A percentile compares a stretch with the other conserved stretches of the same genome.
phyloP scores from a whole-genome alignment of 2,797 vertebrate genomes.

The Platyrinchus mystaceus region DNA sequence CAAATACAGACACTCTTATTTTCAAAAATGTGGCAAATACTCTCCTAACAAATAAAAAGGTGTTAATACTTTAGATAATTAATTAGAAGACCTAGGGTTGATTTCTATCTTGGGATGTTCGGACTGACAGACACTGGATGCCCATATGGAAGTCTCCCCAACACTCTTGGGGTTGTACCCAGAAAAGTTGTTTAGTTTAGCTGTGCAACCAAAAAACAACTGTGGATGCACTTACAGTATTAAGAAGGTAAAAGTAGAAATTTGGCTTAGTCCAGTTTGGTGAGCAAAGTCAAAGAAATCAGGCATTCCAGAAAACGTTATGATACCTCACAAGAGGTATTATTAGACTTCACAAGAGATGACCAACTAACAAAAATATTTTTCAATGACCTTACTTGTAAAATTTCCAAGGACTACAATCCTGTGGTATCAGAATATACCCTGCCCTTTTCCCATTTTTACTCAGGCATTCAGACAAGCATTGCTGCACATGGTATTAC shows the following conservation, averaged over 20 bases:
- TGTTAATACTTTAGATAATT: background rate
- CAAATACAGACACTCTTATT: background rate
- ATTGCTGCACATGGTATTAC: background rate
- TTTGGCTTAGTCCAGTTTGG: background rate
- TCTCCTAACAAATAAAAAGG: background rate
- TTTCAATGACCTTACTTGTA: background rate
- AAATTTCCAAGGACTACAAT: background rate
- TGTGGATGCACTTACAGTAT: background rate
- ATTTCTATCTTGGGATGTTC: background rate
- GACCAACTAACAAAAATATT: background rate
- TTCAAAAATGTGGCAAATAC: background rate
- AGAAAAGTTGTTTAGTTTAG: background rate
- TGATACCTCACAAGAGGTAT: background rate
- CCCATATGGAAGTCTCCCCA: background rate
- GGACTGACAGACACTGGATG: background rate
- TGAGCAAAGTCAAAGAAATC: background rate
- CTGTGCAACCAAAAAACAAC: background rate
- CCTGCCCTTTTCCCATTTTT: background rate
- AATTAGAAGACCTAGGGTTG: background rate
- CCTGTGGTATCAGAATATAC: background rate
- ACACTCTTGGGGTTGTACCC: fast-evolving
- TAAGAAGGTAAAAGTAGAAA: background rate
- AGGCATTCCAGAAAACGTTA: background rate
- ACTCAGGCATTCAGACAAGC: background rate
- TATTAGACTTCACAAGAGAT: background rate